Evolutionary conservation across 2,888 invertebrate genomes (phyloP).

Genomic region (Cyclophora punctaria): DNA sequence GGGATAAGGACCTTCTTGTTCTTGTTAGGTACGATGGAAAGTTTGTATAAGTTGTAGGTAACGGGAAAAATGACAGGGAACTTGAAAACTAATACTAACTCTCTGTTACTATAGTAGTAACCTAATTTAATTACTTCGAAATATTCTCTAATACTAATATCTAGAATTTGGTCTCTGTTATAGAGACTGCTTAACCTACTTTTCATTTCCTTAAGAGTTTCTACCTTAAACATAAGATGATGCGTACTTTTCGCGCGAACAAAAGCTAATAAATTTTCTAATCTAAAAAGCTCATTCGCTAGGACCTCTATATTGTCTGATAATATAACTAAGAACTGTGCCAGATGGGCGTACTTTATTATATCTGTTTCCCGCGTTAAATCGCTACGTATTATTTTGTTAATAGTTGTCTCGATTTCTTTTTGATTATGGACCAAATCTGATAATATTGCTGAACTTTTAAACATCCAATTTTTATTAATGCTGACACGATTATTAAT

Average conservation of each 20-base stretch:
- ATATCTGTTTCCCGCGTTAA: neutral
- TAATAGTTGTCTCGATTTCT: constrained; percentile 5
- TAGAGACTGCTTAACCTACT: constrained; percentile 11
- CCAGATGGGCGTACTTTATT: constrained; percentile 8
- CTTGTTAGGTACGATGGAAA: constrained; percentile 9
- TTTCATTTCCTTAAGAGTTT: constrained; percentile 7
- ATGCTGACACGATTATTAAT: constrained; percentile 19
- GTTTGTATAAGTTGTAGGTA: constrained; percentile 5
- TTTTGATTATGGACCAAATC: constrained; percentile 12
- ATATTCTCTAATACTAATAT: constrained; percentile 13
- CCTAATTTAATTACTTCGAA: constrained; percentile 13
- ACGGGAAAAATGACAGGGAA: constrained; percentile 3
- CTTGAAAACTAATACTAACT: constrained; percentile 1
- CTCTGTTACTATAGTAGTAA: neutral
- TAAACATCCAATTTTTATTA: constrained; percentile 13
- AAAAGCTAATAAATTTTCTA: constrained; percentile 4
- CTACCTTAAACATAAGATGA: constrained; percentile 1
- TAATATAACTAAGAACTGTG: constrained; percentile 3
- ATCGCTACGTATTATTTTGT: constrained; percentile 4
- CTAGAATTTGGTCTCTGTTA: constrained; percentile 10
- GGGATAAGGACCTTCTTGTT: constrained; percentile 8
- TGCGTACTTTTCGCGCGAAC: neutral
- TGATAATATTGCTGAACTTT: constrained; percentile 6
- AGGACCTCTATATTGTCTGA: neutral
- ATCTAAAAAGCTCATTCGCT: neutral